Evolutionary conservation across 2,797 vertebrate species (phyloP), one percentile per base, ranked within the genome.

Genomic region (Limnodromus scolopaceus): DNA sequence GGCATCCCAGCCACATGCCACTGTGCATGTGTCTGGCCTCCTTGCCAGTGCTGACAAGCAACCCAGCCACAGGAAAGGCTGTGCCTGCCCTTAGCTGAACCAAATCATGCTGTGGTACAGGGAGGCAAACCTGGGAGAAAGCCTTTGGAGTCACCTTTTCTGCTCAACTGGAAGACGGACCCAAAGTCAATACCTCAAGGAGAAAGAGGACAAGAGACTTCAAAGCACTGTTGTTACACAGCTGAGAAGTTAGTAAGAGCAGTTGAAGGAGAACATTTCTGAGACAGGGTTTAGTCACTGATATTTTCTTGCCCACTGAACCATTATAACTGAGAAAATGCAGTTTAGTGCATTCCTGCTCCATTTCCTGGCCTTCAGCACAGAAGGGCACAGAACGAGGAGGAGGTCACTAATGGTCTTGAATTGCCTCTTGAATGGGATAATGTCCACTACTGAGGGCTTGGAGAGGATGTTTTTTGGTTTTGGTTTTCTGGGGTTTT

Each of bases 61-160:
- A 86, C 53, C 27, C 60, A 64, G 38, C 10, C 70, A 55, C 0
- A 0, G 25, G 41, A n/a, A 84, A 60, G 5, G 63, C 54, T 36
- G 36, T 2, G 15, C 14, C 45, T 90, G 68, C 84, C 77, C 92
- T 92, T 54, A 63, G 45, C 39, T 87, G 88, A 95, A 93, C 88
- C 13, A 46, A 76, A 9, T 10, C 80, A 19, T 0, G 5, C 64
- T 87, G 63, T 2, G 0, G 10, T 3, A n/a, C 39, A 51, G 39
- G 19, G 17, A 89, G 20, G 12, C 0, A 0, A 76, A 76, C 66
- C 70, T 74, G 24, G 5, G 12, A 38, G 11, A 36, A 9, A 12
- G 32, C 45, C 25, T 79, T 49, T 49, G 30, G 25, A 86, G 32
- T 51, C 63, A 60, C 69, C n/a, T 36, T 27, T 68, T 45, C 87